Evolutionary conservation across 2,797 vertebrate genomes (phyloP), one percentile per base, ranked within the genome.

Genomic region (Dendrocincla fuliginosa): DNA sequence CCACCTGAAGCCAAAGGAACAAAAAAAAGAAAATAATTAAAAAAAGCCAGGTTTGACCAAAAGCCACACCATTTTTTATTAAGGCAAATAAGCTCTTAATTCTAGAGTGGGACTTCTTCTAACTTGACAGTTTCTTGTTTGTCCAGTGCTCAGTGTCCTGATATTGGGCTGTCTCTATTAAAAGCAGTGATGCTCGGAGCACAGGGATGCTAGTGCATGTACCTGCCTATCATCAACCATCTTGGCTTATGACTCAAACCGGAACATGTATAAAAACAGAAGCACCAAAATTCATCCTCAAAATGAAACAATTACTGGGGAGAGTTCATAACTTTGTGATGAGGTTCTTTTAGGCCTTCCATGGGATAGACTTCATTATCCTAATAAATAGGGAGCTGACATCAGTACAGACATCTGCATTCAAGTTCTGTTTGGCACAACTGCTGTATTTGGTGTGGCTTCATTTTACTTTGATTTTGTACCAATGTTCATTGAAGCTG

Each of bases 1-100:
- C 95, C 93, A 95, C 74, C 85, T 93, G 83, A 97, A 86, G 87
- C 59, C 8, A 22, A 75, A 89, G 53, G 30, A 35, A 37, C 55
- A 61, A 60, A 44, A 33, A 8, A 44, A 42, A 28, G n/a, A 59
- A 67, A 49, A 50, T 17, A 39, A 44, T 39, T 14, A 32, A 42
- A n/a, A 55, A 61, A 47, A 30, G 6, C 13, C 15, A 78, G 44
- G 30, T 84, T 79, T 92, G n/a, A 80, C 67, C 20, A 90, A 82
- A 93, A 81, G 9, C 17, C 25, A n/a, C 15, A 27, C 7, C 4
- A 35, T 9, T 5, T 65, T 50, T 84, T 86, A 44, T 44, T 69
- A 70, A 56, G 47, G n/a, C 32, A 65, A 47, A 83, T 57, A 75
- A 27, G 7, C 8, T 42, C 59, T 60, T 44, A 8, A 59, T 78